Base-by-base conservation (phyloP, 2,797 vertebrate species). In the Sebastes itinus region DNA sequence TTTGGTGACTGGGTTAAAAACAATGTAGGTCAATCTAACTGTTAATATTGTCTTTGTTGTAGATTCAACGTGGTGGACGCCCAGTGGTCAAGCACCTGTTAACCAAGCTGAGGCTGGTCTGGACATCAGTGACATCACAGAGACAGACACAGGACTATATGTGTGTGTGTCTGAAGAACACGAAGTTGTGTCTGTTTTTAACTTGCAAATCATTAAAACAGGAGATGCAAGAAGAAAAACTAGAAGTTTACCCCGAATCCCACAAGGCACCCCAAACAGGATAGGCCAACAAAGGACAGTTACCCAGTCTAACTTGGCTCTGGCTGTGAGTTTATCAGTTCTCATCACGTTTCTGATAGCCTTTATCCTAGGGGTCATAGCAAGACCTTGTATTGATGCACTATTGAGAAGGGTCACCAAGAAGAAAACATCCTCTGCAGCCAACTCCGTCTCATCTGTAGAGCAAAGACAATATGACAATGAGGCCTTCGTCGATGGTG, bases 311-410 rank as follows among this genome's bases (percentile, higher is more conserved):
- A n/a, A 96, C 12, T 91, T 98, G 6, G 5, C 72, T 3, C 68
- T 97, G 83, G 97, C 97, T 2, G 88, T 98, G 49, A 96, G 95
- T 84, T 94, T 99, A 62, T 97, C 98, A 0, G 95, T 99, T 84
- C 81, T 97, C 60, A 92, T 97, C 72, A 97, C 97, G 0, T 99
- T 99, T 80, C 54, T 97, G 2, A 82, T 96, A 49, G 97, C 97
- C 25, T 99, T 99, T 89, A 91, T 96, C 60, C 90, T 99, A 38
- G 98, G 98, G 58, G 95, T 95, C 59, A 66, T 97, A 2, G 73
- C 94, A 10, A 96, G 98, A 90, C 98, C 98, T 28, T 94, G 88
- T 61, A 66, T 98, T 16, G 95, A 95, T 33, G 81, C 54, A 14
- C 88, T 97, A 33, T 97, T 96, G 90, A 90, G 61, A 76, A 94